Base-by-base conservation (phyloP, 1,140 invertebrate species). In the Heliconius hewitsoni region DNA sequence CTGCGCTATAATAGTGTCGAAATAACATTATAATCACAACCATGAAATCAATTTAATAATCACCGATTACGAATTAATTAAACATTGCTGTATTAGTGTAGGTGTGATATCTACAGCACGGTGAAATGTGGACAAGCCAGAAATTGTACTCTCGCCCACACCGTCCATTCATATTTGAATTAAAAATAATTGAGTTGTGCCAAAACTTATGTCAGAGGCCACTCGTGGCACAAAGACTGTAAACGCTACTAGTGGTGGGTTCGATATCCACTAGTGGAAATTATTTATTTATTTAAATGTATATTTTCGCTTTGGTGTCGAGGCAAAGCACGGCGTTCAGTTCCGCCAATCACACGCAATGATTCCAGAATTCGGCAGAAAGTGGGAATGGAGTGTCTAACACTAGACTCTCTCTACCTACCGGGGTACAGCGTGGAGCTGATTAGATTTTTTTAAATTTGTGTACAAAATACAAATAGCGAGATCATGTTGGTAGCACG, bases 41-140 rank as follows among this genome's bases (percentile, higher is more conserved):
- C 60, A 16, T 66, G 60, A 66, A 66, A 66, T 66, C 60, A 30
- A 66, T 66, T 27, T 66, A 66, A 66, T 66, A 66, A 66, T 66
- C 39, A 71, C 19, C 55, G 55, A 76, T 76, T 76, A 90, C 87
- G 82, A 86, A 86, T 89, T 88, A 90, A 90, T 86, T 71, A 76
- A 87, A 80, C 50, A 83, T 74, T 71, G 39, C 60, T 66, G 37
- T 82, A 23, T 83, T 83, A 86, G 55, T 82, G 84, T 86, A 86
- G 84, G 84, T 84, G 84, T 83, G 79, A 81, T 83, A 79, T 82
- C 76, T 80, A 81, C 76, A 81, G 73, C 50, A 76, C 55, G 71
- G 55, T 82, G 71, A 83, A 80, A 82, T 82, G 81, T 81, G 77
- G 81, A 82, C 81, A 85, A 85, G 81, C 84, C 71, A 80, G 84